Base-by-base conservation (phyloP, 2,888 invertebrate species). In the Phlogophora meticulosa region DNA sequence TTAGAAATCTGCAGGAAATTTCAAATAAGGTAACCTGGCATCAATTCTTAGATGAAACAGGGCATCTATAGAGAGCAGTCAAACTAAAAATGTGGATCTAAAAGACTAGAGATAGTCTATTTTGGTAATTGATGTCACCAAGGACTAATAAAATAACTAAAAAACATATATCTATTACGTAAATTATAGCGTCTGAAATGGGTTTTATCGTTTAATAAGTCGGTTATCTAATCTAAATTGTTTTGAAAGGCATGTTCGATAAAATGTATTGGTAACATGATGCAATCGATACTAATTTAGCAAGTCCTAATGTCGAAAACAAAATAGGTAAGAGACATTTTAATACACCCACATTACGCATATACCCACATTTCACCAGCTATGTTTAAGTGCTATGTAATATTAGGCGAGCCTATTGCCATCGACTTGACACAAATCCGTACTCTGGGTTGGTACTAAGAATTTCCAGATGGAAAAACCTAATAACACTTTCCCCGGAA, bases 161-260 rank as follows among this genome's bases (percentile, higher is more conserved):
- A 55, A 36, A 42, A 46, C n/a, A n/a, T 48, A 15, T 28, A 28
- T 43, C 3, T 43, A n/a, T 81, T 81, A 38, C 67, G 36, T 52
- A 75, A 78, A 78, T 34, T 48, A 24, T 43, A 46, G 48, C 34
- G 34, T 66, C 52, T 62, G 58, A 60, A 60, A 43, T 61, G 40
- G 56, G 60, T 70, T 53, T 46, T 60, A 71, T 63, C 57, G 64
- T 57, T 66, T 66, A 79, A 72, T 67, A 64, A 70, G 32, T 63
- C 48, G 13, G 56, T 60, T 74, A 74, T 74, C 75, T 74, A 79
- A 79, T 68, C 67, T 74, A 68, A 74, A 81, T 71, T 64, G 61
- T 64, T 73, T 81, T 70, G 63, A 67, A 78, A 78, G 81, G 17
- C 51, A 57, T 48, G 45, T 49, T 70, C 57, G 66, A 65, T 56